Evolutionary conservation across 2,797 vertebrate species (phyloP).

Genomic region (Chloroceryle inda): DNA sequence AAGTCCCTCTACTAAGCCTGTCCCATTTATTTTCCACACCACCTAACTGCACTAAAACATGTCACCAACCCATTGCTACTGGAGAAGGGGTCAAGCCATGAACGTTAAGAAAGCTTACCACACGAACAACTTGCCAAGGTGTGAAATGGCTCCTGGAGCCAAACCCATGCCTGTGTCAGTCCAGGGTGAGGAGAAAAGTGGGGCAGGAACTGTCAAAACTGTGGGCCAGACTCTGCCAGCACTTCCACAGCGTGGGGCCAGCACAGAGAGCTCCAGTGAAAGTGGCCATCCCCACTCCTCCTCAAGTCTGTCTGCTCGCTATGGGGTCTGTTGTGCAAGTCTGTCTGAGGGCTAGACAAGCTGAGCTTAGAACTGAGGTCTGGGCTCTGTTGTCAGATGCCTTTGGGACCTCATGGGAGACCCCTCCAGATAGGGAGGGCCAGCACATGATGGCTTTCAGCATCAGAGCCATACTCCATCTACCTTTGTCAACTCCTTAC

Average conservation of each 20-base stretch:
- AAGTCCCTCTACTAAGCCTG: neutral
- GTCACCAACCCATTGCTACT: neutral
- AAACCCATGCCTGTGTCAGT: neutral
- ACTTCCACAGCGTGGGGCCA: rapidly evolving
- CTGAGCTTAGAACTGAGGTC: neutral
- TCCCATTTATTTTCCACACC: neutral
- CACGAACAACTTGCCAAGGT: rapidly evolving
- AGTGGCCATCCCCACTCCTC: neutral
- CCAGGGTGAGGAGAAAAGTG: neutral
- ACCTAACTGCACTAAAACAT: neutral
- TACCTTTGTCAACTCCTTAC: slow-evolving; percentile 6
- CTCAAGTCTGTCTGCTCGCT: neutral
- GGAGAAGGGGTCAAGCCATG: neutral
- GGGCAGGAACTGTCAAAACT: neutral
- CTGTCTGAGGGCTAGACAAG: neutral
- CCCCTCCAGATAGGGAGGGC: neutral
- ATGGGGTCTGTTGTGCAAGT: neutral
- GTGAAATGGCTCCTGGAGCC: neutral
- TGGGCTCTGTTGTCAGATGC: neutral
- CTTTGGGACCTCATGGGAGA: neutral
- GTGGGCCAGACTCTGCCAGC: neutral
- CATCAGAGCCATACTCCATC: neutral
- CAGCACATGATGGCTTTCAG: neutral
- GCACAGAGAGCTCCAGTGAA: neutral
- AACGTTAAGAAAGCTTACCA: neutral